Conservation (phyloP, 2,113 vertebrate species). For the Neogale vison region DNA sequence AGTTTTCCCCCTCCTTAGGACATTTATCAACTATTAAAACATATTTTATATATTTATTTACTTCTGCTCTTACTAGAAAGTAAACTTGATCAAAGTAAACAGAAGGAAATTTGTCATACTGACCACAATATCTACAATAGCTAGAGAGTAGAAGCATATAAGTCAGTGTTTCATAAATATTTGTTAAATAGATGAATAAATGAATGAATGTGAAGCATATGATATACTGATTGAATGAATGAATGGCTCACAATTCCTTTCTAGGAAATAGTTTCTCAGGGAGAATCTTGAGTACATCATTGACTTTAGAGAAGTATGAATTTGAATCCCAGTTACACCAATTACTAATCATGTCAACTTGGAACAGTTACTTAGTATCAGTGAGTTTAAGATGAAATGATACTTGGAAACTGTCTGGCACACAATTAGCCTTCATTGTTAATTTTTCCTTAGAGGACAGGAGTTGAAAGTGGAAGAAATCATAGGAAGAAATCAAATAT, state of each 20-base stretch:
- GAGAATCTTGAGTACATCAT: neutral
- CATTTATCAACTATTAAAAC: conserved; percentile 39
- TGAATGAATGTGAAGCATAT: neutral
- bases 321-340: neutral
- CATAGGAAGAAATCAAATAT: neutral
- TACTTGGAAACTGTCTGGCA: neutral
- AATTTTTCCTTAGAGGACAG: neutral
- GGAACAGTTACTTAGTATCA: conserved; percentile 33
- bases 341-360: conserved; percentile 26
- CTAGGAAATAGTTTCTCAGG: neutral
- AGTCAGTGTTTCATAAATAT: neutral
- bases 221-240: neutral
- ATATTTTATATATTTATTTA: neutral
- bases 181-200: neutral
- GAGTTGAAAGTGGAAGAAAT: conserved; percentile 3
- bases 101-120: neutral
- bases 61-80: neutral
- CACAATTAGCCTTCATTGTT: neutral
- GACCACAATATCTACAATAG: neutral
- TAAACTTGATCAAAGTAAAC: neutral
- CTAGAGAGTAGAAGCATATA: neutral
- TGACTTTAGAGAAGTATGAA: neutral
- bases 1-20: neutral
- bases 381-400: neutral
- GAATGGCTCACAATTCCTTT: neutral